These are phyloP conservation scores for Ophthalmolycus amberensis DNA, from an alignment of 2,113 vertebrate genomes.

Conservation along the genomic window DNA sequence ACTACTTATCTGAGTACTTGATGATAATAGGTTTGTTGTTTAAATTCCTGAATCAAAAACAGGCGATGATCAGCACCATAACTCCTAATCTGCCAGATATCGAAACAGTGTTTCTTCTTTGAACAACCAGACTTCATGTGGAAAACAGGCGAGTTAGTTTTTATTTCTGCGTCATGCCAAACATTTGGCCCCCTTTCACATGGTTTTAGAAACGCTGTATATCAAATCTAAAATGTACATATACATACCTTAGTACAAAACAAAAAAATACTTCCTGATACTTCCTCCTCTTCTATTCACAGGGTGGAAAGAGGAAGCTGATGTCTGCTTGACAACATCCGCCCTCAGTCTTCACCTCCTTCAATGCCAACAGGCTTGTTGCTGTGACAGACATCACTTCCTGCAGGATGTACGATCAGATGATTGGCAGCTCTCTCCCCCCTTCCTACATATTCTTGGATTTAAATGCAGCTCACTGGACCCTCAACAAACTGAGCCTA, in stretches of 20 bases:
- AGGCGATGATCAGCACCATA: too few species aligned
- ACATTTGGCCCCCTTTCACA: too few species aligned
- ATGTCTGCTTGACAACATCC: slow-evolving; percentile 18
- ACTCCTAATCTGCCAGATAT: too few species aligned
- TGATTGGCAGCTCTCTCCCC: neutral
- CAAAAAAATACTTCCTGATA: neutral
- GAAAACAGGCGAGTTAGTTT: neutral
- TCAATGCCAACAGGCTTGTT: neutral
- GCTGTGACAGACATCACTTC: neutral
- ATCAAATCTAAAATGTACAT: too few species aligned
- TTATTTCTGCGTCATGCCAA: too few species aligned
- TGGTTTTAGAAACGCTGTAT: too few species aligned
- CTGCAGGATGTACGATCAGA: slow-evolving; percentile 12
- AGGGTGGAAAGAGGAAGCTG: slow-evolving; percentile 31
- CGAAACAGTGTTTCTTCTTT: too few species aligned
- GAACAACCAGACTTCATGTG: neutral
- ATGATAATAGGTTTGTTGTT: too few species aligned
- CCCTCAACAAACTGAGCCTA: neutral
- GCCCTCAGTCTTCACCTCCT: neutral
- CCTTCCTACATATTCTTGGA: neutral
- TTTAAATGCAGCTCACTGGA: neutral
- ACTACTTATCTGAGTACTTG: too few species aligned
- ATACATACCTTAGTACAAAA: neutral
- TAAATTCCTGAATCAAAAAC: too few species aligned
- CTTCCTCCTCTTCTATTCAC: slow-evolving; percentile 13